Percentiles rank a stretch among this genome's conserved stretches.
phyloP scores from a whole-genome alignment of 2,888 invertebrate species.

The Spilarctia lutea region DNA sequence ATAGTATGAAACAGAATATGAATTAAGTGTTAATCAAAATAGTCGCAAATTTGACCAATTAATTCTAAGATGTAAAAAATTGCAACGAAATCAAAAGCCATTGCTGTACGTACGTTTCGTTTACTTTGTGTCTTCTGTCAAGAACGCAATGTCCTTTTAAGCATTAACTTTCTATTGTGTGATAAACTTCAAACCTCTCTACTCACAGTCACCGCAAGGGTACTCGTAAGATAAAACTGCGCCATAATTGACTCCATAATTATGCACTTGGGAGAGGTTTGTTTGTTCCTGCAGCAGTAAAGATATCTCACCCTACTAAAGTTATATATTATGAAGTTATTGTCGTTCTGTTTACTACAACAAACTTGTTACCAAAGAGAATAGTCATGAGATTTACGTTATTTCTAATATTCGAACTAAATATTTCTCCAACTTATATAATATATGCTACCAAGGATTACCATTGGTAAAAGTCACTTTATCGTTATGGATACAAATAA shows the following conservation, averaged over 20 bases:
- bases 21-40: no score
- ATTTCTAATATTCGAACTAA: no score
- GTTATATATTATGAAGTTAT: background rate
- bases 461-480: no score
- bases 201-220: background rate
- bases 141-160: background rate
- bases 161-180: background rate
- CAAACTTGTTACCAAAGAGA: background rate
- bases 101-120: background rate
- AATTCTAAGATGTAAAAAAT: no score
- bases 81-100: background rate
- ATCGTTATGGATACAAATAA: no score
- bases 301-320: background rate
- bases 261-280: background rate
- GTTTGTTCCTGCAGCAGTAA: background rate
- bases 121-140: no score
- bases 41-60: no score
- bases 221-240: background rate
- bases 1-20: no score
- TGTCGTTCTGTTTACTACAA: background rate
- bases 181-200: background rate
- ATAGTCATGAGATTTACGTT: background rate
- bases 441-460: no score
- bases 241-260: background rate
- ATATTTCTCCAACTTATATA: no score